Conservation (phyloP, 2,888 invertebrate genomes). For the Hedychridium roseum region DNA sequence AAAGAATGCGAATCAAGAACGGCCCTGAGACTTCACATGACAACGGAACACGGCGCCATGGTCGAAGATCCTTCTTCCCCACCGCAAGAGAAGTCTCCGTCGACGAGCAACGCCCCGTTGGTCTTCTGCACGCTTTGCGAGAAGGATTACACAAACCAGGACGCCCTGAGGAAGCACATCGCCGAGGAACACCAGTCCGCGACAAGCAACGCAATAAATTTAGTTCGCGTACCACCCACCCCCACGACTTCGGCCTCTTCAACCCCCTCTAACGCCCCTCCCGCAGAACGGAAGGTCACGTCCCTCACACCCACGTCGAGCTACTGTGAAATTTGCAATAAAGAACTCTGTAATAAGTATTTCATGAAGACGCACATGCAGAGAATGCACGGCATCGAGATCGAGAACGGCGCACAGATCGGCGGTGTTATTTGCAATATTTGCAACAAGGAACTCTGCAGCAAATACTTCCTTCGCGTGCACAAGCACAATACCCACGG, state of each 20-base stretch:
- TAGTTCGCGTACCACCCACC: slow-evolving; percentile 24
- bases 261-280: slow-evolving; percentile 35
- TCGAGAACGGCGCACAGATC: slow-evolving; percentile 90
- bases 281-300: slow-evolving; percentile 68
- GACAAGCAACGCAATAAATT: slow-evolving; percentile 18
- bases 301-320: slow-evolving; percentile 79
- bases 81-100: slow-evolving; percentile 58
- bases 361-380: slow-evolving; percentile 99
- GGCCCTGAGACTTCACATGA: slow-evolving; percentile 74
- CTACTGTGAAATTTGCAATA: slow-evolving; percentile 97
- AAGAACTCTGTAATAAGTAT: slow-evolving; percentile 99
- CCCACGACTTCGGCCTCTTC: slow-evolving; percentile 19
- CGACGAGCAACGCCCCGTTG: slow-evolving; percentile 23
- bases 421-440: slow-evolving; percentile 96
- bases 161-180: slow-evolving; percentile 75
- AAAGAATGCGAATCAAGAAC: slow-evolving; percentile 78
- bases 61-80: slow-evolving; percentile 48
- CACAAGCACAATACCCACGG: slow-evolving; percentile 99
- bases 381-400: slow-evolving; percentile 96
- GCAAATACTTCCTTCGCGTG: slow-evolving; percentile 95
- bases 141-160: slow-evolving; percentile 70
- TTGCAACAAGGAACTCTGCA: slow-evolving; percentile 97
- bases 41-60: slow-evolving; percentile 70
- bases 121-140: slow-evolving; percentile 68
- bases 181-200: slow-evolving; percentile 69